Conservation (phyloP, 2,113 vertebrate species). For the Chamaea fasciata region DNA sequence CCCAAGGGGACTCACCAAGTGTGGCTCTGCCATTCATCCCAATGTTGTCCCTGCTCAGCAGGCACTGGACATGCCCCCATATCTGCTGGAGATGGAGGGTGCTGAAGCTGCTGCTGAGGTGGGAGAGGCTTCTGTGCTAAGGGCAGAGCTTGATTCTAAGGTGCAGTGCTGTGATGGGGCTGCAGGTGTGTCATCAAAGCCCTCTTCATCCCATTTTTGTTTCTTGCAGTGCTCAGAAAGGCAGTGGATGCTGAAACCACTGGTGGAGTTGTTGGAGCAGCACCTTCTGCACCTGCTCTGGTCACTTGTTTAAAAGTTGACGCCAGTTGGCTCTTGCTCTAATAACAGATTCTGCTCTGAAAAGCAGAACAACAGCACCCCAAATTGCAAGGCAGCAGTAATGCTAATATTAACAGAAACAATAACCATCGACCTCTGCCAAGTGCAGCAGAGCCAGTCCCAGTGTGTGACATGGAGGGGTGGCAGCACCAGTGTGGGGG, state of each 20-base stretch:
- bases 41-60: fast-evolving
- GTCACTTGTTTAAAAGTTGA: fast-evolving
- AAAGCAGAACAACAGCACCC: background rate
- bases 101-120: background rate
- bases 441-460: background rate
- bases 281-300: background rate
- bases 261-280: background rate
- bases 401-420: fast-evolving
- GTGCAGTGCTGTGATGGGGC: background rate
- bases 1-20: background rate
- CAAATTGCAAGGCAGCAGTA: fast-evolving
- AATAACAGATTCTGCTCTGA: background rate
- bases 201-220: background rate
- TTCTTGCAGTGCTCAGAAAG: background rate
- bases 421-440: fast-evolving
- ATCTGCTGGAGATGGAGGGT: background rate
- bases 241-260: background rate
- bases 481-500: fast-evolving
- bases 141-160: background rate
- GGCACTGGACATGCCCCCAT: background rate
- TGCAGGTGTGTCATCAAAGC: background rate
- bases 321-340: fast-evolving
- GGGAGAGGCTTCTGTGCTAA: background rate
- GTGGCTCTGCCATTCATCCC: background rate
- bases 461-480: fast-evolving